phyloP scores from a whole-genome alignment of 2,888 invertebrate genomes.

The Platycheirus albimanus region DNA sequence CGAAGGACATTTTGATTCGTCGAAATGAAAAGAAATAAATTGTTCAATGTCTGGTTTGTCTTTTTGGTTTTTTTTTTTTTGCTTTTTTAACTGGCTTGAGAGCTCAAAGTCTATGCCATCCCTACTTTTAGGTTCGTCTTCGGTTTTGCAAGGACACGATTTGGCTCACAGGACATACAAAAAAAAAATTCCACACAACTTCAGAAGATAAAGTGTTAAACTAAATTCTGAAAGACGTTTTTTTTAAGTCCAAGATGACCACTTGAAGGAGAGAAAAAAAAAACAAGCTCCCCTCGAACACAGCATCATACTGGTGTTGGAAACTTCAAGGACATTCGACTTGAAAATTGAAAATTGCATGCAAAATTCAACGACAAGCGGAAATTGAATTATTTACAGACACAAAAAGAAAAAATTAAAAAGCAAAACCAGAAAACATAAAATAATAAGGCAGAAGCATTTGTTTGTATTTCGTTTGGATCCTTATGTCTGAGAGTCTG shows the following conservation, averaged over 20 bases:
- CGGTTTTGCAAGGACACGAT: too few relatives aligned
- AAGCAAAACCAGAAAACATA: constrained; percentile 40
- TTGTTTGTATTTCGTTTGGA: constrained; percentile 3
- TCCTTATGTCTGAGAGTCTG: constrained; percentile 4
- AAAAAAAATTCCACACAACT: too few relatives aligned
- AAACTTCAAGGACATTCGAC: constrained; percentile 63
- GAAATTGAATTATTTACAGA: constrained; percentile 72
- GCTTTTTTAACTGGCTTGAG: too few relatives aligned
- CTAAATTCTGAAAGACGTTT: constrained; percentile 28
- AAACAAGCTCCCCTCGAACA: too few relatives aligned
- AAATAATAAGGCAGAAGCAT: constrained; percentile 50
- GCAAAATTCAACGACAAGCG: constrained; percentile 67
- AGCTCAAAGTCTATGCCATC: too few relatives aligned
- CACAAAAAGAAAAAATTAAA: constrained; percentile 18
- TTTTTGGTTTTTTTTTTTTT: too few relatives aligned
- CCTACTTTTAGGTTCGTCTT: too few relatives aligned
- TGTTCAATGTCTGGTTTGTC: constrained; percentile 46
- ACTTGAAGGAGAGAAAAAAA: background rate
- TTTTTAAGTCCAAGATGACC: constrained; percentile 26
- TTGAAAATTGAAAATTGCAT: constrained; percentile 70
- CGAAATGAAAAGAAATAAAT: constrained; percentile 31
- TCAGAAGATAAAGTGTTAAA: constrained; percentile 43
- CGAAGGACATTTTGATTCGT: constrained; percentile 40
- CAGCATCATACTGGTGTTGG: too few relatives aligned
- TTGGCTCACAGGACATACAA: too few relatives aligned